Percentiles rank a stretch among this genome's conserved stretches.
Evolutionary conservation across 2,888 invertebrate genomes (phyloP).

Genomic region (Acanthococcus lagerstroemiae): DNA sequence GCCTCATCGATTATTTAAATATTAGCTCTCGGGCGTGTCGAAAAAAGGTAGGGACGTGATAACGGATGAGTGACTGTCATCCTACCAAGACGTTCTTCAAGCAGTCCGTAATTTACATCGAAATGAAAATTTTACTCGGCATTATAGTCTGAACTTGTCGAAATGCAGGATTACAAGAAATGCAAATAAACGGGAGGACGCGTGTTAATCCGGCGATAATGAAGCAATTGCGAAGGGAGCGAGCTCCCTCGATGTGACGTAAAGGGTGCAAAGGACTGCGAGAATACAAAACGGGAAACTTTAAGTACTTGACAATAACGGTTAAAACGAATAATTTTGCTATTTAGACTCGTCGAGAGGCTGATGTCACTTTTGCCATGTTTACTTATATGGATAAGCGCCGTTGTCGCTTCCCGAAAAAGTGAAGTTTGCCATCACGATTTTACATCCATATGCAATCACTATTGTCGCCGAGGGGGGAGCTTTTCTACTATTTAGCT

Average conservation of each 20-base stretch:
- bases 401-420: too few species aligned
- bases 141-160: slow-evolving; percentile 19
- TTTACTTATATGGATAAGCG: too few species aligned
- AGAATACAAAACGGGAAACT: slow-evolving; percentile 22
- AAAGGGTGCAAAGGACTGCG: slow-evolving; percentile 2
- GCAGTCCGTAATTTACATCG: not conserved
- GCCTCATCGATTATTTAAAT: too few species aligned
- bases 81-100: not conserved
- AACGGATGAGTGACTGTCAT: not conserved
- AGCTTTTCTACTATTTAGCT: too few species aligned
- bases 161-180: slow-evolving; percentile 24
- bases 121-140: not conserved
- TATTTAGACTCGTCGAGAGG: slow-evolving; percentile 17
- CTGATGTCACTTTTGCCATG: slow-evolving; percentile 8
- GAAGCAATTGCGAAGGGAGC: slow-evolving; percentile 19
- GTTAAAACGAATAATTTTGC: slow-evolving; percentile 27
- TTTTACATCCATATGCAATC: too few species aligned
- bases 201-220: slow-evolving; percentile 28
- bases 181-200: slow-evolving; percentile 27
- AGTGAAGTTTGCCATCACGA: too few species aligned
- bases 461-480: too few species aligned
- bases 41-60: not conserved
- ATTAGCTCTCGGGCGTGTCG: not conserved
- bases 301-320: slow-evolving; percentile 22
- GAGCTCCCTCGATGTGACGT: not conserved